Evolutionary conservation across 2,113 vertebrate genomes (phyloP).

Genomic region (Lipophrys pholis): DNA sequence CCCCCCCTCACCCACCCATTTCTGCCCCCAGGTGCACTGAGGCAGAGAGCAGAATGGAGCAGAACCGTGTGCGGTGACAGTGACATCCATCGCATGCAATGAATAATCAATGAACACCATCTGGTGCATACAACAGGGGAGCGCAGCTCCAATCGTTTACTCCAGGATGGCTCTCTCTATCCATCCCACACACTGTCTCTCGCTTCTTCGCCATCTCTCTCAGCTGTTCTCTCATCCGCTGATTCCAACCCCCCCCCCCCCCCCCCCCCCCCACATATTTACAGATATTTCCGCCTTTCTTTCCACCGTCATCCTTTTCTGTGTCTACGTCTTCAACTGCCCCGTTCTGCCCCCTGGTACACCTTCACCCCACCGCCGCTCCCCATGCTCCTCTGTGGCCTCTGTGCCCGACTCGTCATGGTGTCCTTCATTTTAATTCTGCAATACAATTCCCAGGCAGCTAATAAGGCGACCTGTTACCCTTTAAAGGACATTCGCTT

Average conservation of each 20-base stretch:
- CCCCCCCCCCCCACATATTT: slow-evolving; percentile 57
- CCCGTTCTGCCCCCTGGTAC: not conserved
- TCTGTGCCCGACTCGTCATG: slow-evolving; percentile 50
- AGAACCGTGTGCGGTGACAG: slow-evolving; percentile 72
- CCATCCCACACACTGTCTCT: slow-evolving; percentile 29
- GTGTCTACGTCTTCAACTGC: slow-evolving; percentile 3
- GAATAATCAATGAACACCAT: slow-evolving; percentile 86
- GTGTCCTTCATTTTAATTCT: slow-evolving; percentile 68
- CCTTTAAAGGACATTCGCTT: slow-evolving; percentile 66
- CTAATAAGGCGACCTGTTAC: slow-evolving; percentile 70
- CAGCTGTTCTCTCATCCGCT: slow-evolving; percentile 35
- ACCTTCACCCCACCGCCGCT: not conserved
- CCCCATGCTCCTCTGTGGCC: slow-evolving; percentile 16
- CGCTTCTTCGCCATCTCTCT: slow-evolving; percentile 21
- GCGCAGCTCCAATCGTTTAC: slow-evolving; percentile 66
- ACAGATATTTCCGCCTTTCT: not conserved
- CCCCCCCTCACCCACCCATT: not conserved
- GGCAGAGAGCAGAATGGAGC: slow-evolving; percentile 72
- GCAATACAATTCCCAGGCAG: slow-evolving; percentile 47
- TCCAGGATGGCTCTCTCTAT: slow-evolving; percentile 43
- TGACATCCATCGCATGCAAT: slow-evolving; percentile 82
- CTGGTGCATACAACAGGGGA: slow-evolving; percentile 78
- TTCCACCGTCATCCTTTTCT: slow-evolving; percentile 20
- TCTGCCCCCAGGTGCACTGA: slow-evolving; percentile 72
- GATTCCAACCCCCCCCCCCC: slow-evolving; percentile 44